Conservation (phyloP, 2,113 vertebrate species). For the Climacteris rufus region DNA sequence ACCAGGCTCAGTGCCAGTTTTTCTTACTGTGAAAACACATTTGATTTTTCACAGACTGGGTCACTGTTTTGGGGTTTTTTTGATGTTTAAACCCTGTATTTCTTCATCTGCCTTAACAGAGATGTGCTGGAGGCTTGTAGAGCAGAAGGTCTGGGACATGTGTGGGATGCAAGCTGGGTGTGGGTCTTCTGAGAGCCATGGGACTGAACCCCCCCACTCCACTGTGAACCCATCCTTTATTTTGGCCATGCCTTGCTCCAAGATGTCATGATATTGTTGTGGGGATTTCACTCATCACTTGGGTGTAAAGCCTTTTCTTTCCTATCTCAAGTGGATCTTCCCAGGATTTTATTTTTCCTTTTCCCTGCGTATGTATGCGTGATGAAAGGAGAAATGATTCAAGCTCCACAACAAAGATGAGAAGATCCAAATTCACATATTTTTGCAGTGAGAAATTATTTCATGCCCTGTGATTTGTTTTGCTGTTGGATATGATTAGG, state of each 20-base stretch:
- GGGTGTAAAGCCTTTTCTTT: constrained; percentile 32
- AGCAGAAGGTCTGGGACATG: not conserved
- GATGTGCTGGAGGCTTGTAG: not conserved
- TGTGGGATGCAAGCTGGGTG: not conserved
- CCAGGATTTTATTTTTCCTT: constrained; percentile 48
- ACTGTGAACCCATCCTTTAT: not conserved
- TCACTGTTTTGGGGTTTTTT: not conserved
- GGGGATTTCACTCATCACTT: constrained; percentile 31
- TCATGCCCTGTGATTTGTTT: constrained; percentile 40
- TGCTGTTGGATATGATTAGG: constrained; percentile 30
- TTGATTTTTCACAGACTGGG: not conserved
- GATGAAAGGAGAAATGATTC: constrained; percentile 64
- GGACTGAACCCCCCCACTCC: not conserved
- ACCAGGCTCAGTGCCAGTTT: not conserved
- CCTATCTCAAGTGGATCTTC: constrained; percentile 48
- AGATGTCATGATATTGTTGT: not conserved
- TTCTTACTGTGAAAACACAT: not conserved
- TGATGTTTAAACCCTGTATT: not conserved
- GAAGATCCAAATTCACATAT: constrained; percentile 64
- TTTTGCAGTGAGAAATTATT: constrained; percentile 57
- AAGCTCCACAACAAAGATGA: constrained; percentile 49
- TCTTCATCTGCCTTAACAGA: not conserved
- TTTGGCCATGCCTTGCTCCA: not conserved
- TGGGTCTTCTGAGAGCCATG: not conserved
- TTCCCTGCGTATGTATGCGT: not conserved